Percentiles rank a stretch among this genome's conserved stretches.
These are phyloP conservation scores for Trichomycterus rosablanca DNA, from an alignment of 2,113 vertebrate genomes.

Conservation along the genomic window DNA sequence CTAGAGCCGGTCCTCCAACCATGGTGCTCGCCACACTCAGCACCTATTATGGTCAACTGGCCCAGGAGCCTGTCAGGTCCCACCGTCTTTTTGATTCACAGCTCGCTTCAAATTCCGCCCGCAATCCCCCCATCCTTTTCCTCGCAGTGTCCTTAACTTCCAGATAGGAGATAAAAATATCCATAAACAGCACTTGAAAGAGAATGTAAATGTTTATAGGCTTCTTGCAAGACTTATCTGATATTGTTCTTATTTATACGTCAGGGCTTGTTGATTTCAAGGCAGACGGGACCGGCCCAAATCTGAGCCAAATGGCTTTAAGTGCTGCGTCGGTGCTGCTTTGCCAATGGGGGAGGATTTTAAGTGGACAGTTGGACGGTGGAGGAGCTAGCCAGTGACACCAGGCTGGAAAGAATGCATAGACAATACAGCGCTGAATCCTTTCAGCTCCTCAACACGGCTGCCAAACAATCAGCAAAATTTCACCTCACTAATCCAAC, in stretches of 20 bases:
- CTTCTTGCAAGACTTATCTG: conserved; percentile 58
- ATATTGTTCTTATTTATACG: conserved; percentile 60
- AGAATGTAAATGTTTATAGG: conserved; percentile 63
- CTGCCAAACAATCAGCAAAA: conserved; percentile 7
- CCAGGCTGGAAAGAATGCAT: conserved; percentile 47
- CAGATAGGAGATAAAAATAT: conserved; percentile 61
- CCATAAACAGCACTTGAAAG: conserved; percentile 63
- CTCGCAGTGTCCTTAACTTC: conserved; percentile 47
- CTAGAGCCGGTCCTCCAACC: conserved; percentile 30
- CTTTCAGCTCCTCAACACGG: not conserved
- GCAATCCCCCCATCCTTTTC: conserved; percentile 38
- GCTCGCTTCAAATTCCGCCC: conserved; percentile 43
- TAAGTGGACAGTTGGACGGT: conserved; percentile 51
- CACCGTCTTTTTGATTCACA: conserved; percentile 49
- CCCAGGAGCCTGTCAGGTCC: conserved; percentile 44
- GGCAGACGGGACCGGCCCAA: conserved; percentile 31
- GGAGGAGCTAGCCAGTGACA: conserved; percentile 34
- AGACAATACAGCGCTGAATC: conserved; percentile 34
- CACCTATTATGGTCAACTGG: conserved; percentile 52
- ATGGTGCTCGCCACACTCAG: conserved; percentile 38
- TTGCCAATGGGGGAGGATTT: conserved; percentile 41
- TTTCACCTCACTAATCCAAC: conserved; percentile 5
- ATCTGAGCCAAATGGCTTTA: conserved; percentile 46
- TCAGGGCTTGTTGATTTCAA: conserved; percentile 36
- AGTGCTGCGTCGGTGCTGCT: conserved; percentile 30